Evolutionary conservation across 2,888 invertebrate species (phyloP), one percentile per base, ranked within the genome.

Genomic region (Molorchus minor): DNA sequence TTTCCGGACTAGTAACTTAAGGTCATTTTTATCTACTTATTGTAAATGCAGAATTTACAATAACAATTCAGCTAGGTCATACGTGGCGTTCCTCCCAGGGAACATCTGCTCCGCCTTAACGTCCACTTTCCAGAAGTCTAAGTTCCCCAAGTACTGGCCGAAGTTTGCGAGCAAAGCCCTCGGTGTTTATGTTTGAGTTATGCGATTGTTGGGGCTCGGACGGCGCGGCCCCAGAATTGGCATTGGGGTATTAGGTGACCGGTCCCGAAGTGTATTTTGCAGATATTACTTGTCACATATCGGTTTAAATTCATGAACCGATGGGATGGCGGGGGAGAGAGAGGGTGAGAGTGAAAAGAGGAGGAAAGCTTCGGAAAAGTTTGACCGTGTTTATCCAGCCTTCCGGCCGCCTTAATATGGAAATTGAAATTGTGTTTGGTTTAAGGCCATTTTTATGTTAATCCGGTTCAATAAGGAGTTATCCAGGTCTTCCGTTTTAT

Each of bases 361-460:
- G 21, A 38, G 35, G 30, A 38, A 30, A 38, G 25, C 43, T 35
- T 35, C 35, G 47, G 47, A 49, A 49, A 56, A 56, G 56, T 56
- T 44, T 41, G 49, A 41, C 49, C 56, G 56, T 56, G 56, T 56
- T 56, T 56, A 41, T 45, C 43, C 36, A 38, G 38, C 38, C 36
- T 49, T 49, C 38, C 35, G 38, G 25, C 56, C 55, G 56, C 52
- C 61, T 64, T 61, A 64, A 64, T 64, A 64, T 64, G 64, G 64
- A 64, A 61, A 64, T 64, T 64, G 64, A 54, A 61, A 59, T 55
- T 64, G 58, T 64, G 64, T 64, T 64, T 64, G 61, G 54, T 53
- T 47, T 47, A 20, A 36, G 46, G 40, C 51, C 47, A 59, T 61
- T 64, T 59, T 59, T 61, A 45, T 59, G 59, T 56, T 61, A 59